Evolutionary conservation across 2,113 vertebrate species (phyloP).

Genomic region (Platanista minor): DNA sequence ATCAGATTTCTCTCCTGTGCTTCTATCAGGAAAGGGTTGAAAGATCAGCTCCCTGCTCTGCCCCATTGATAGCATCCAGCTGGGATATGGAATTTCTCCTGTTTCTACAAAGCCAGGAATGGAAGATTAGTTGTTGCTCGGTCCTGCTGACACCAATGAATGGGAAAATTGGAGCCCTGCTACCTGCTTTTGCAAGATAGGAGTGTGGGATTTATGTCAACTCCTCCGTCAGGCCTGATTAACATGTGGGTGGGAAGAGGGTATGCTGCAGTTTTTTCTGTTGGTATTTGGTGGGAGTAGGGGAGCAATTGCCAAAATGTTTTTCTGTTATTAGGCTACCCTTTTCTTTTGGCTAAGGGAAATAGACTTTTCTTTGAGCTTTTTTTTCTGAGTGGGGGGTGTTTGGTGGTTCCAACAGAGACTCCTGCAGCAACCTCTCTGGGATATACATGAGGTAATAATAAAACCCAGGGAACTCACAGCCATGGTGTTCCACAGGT

Average conservation of each 20-base stretch:
- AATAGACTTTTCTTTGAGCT: not conserved
- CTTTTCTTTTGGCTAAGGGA: not conserved
- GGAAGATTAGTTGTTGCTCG: not conserved
- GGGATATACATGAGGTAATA: not conserved
- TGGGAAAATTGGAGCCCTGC: not conserved
- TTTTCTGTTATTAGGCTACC: not conserved
- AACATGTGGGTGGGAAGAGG: not conserved
- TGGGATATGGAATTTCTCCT: not conserved
- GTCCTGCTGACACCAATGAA: not conserved
- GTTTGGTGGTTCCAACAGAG: not conserved
- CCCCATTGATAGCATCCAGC: not conserved
- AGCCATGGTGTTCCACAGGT: not conserved
- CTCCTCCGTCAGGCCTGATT: rapidly evolving
- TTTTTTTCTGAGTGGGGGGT: no score
- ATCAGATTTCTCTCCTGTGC: not conserved
- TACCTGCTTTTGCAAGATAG: not conserved
- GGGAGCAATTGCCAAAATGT: not conserved
- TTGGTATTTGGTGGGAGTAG: not conserved
- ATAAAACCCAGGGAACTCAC: not conserved
- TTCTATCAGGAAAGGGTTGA: not conserved
- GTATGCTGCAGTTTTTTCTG: not conserved
- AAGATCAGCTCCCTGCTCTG: not conserved
- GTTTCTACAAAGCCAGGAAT: not conserved
- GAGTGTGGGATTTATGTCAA: not conserved
- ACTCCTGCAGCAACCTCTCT: not conserved